Conservation (phyloP, 2,888 invertebrate genomes). For the Morpho achilles region DNA sequence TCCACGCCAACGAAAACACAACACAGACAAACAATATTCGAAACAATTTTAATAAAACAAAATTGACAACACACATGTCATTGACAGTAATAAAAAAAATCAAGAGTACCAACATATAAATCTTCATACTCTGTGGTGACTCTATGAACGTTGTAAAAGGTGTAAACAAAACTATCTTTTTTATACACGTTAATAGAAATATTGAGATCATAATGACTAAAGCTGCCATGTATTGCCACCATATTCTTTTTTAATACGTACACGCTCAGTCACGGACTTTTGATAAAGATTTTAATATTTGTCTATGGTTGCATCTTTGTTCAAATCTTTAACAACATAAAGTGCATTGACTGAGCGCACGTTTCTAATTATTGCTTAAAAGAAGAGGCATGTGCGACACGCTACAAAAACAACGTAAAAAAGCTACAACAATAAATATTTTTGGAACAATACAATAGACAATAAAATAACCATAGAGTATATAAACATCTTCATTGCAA, state of each 20-base stretch:
- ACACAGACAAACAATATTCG: conserved; percentile 9
- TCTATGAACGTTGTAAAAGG: neutral
- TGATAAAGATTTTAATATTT: neutral
- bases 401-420: conserved; percentile 24
- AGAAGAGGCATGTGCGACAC: conserved; percentile 25
- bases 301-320: conserved; percentile 1
- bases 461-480: conserved; percentile 20
- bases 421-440: conserved; percentile 20
- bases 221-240: conserved; percentile 54
- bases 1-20: neutral
- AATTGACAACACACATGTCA: conserved; percentile 12
- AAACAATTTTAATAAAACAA: conserved; percentile 5
- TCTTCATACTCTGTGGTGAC: conserved; percentile 6
- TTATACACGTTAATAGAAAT: conserved; percentile 18
- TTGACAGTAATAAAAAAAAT: conserved; percentile 1
- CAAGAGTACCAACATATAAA: conserved; percentile 12
- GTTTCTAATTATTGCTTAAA: conserved; percentile 13
- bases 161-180: conserved; percentile 1
- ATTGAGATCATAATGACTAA: conserved; percentile 42
- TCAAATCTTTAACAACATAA: neutral
- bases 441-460: conserved; percentile 21
- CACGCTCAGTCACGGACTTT: conserved; percentile 5
- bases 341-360: conserved; percentile 1
- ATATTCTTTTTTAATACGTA: conserved; percentile 28
- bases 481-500: conserved; percentile 15